Evolutionary conservation across 2,888 invertebrate genomes (phyloP), one percentile per base, ranked within the genome.

Genomic region (Nemotelus nigrinus): DNA sequence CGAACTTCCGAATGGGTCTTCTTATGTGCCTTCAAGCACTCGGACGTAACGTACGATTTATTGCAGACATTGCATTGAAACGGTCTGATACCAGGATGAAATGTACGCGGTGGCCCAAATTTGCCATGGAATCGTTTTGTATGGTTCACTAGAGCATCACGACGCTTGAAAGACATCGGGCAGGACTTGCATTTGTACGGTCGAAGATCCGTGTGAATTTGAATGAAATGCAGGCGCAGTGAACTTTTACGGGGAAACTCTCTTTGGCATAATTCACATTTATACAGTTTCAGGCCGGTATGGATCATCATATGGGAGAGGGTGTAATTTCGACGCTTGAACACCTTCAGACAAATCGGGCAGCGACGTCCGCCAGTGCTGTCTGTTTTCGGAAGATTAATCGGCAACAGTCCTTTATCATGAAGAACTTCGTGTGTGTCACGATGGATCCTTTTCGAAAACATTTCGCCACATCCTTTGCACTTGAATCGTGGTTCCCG

Each of bases 241-340:
- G 60, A 72, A 60, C 60, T 58, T 58, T 72, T 72, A 39, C 72
- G 44, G 2, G 72, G 58, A 45, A 72, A 72, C n/a, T 58, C 58
- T 10, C 58, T n/a, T 25, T 58, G 60, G 41, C 72, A 72, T 3
- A 72, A 47, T 44, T 72, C 72, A 39, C 72, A 72, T 53, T 72
- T 72, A 39, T 72, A 60, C 1, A 58, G 58, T 25, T 58, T 60
- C 39, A 58, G 25, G 45, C 58, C 72, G n/a, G 60, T 72, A 39
- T 72, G 70, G 50, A 70, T 70, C 70, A 70, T 70, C 70, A 70
- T 70, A 10, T 70, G 70, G 43, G 70, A 70, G 41, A 70, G 70
- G 10, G 70, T 70, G 70, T 70, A 70, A 55, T 70, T 70, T 4
- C 70, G 53, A 43, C 70, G 70, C 55, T 70, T 60, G 47, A 72